These are phyloP conservation scores for Dysdera silvatica DNA, from an alignment of 1,140 invertebrate species.

Conservation along the genomic window DNA sequence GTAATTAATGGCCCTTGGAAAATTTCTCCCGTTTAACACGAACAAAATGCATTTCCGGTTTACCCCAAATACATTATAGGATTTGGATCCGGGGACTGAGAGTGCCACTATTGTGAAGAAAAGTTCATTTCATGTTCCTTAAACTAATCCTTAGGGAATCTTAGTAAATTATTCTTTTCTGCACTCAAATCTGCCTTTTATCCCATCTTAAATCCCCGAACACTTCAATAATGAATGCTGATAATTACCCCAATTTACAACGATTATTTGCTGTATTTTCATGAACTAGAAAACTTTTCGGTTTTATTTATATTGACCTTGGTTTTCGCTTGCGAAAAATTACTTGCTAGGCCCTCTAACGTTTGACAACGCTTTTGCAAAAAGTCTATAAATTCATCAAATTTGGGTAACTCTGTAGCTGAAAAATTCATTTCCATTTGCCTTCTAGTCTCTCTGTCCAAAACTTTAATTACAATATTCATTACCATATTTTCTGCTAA, in stretches of 20 bases:
- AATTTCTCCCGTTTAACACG: no score
- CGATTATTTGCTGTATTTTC: background rate
- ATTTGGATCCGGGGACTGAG: no score
- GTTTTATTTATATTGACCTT: background rate
- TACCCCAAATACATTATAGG: background rate
- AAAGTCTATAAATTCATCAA: background rate
- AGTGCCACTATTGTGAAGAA: no score
- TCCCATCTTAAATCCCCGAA: no score
- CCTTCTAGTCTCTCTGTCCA: background rate
- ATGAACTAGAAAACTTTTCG: background rate
- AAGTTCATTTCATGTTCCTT: no score
- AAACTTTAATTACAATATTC: background rate
- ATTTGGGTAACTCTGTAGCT: background rate
- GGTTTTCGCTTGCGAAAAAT: background rate
- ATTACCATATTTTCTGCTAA: background rate
- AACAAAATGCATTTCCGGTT: background rate
- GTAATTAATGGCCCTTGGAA: no score
- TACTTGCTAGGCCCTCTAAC: background rate
- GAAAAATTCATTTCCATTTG: background rate
- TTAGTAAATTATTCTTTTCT: background rate
- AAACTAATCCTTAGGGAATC: no score
- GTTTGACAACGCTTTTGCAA: background rate
- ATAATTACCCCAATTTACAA: background rate
- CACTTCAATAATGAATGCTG: background rate
- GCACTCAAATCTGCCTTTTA: no score